Evolutionary conservation across 1,140 invertebrate genomes (phyloP), one percentile per base, ranked within the genome.

Genomic region (Andricus grossulariae): DNA sequence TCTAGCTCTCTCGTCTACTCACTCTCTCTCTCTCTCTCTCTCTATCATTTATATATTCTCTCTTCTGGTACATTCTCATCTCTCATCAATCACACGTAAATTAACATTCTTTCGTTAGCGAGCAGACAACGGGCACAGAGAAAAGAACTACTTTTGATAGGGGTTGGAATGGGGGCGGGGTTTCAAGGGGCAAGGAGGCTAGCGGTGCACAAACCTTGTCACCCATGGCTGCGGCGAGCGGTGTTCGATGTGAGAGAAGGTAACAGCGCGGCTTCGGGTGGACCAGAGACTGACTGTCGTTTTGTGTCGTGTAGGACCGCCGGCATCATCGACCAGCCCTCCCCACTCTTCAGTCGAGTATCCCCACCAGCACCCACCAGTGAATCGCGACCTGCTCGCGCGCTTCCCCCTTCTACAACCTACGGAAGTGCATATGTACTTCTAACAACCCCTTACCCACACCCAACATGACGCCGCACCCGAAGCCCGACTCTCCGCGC

Each of bases 261-360:
- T 88, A 86, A 83, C 85, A 83, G 83, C 87, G 83, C 89, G 88
- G 81, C 88, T 89, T 89, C 87, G 87, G 84, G 84, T 86, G 86
- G 86, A 88, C 88, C 89, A 90, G 87, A 88, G 88, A 90, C 88
- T 88, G 88, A 90, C 90, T 90, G 84, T 83, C 85, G 84, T 86
- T 88, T 89, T 82, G 74, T 82, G 85, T 84, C 85, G 84, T 81
- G 85, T 85, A 84, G 87, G 83, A 88, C 86, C 89, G 85, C 89
- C 89, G 89, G 89, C 90, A 90, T 89, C 89, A 91, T 90, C 90
- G 90, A 90, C 88, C 90, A 88, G 86, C 86, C 77, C 82, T 76
- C 82, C 79, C 82, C 78, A 80, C 85, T 82, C 72, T 84, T 75
- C 73, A 25, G 19, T 16, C 51, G 49, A 18, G 32, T 55, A 60